Conservation (phyloP, 1,140 invertebrate species). For the Drosophila biarmipes region DNA sequence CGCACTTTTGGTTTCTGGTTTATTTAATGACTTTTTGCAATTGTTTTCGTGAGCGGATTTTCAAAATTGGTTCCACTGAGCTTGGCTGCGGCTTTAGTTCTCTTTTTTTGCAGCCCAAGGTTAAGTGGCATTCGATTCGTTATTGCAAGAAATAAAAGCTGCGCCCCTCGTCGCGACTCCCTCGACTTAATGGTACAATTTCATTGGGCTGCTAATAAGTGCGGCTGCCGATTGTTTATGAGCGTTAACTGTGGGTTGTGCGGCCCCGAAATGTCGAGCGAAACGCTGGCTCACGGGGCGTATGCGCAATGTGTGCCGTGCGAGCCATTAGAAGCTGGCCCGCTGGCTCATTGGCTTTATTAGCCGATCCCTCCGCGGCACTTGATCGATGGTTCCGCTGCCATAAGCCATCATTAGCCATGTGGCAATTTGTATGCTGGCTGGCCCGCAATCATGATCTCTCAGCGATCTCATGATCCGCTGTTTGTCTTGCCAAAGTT, state of each 20-base stretch:
- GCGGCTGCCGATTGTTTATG: slow-evolving; percentile 68
- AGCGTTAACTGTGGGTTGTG: slow-evolving; percentile 67
- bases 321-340: slow-evolving; percentile 25
- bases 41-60: slow-evolving; percentile 83
- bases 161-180: slow-evolving; percentile 24
- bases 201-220: slow-evolving; percentile 74
- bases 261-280: slow-evolving; percentile 17
- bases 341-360: slow-evolving; percentile 22
- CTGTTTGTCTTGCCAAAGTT: slow-evolving; percentile 35
- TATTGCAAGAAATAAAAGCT: slow-evolving; percentile 77
- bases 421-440: slow-evolving; percentile 34
- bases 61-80: slow-evolving; percentile 74
- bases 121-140: slow-evolving; percentile 73
- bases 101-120: slow-evolving; percentile 63
- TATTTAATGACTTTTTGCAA: slow-evolving; percentile 81
- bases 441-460: slow-evolving; percentile 1
- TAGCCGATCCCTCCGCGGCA: slow-evolving; percentile 22
- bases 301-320: slow-evolving; percentile 37
- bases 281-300: slow-evolving; percentile 35
- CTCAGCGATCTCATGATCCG: neutral
- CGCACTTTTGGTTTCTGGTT: slow-evolving; percentile 77
- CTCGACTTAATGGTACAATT: slow-evolving; percentile 63
- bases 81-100: slow-evolving; percentile 26
- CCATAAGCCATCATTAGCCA: slow-evolving; percentile 43
- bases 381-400: slow-evolving; percentile 36